Percentiles rank a stretch among this genome's conserved stretches.
These are phyloP conservation scores for Oegoconia quadripuncta DNA, from an alignment of 2,888 invertebrate species.

Conservation along the genomic window DNA sequence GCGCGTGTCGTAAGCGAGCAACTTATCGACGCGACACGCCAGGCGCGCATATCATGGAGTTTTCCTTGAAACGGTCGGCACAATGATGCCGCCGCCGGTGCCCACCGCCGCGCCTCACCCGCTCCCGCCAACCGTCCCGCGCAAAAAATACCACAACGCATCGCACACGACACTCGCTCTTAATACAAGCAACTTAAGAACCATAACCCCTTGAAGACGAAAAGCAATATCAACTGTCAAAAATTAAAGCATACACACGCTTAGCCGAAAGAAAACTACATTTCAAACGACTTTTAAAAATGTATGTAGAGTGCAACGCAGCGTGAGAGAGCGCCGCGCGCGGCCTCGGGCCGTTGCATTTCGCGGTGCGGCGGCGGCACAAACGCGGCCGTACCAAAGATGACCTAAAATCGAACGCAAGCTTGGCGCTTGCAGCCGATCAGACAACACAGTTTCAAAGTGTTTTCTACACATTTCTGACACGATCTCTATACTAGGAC, in stretches of 20 bases:
- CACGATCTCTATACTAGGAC: constrained; percentile 43
- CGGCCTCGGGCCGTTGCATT: constrained; percentile 76
- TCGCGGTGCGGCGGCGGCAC: constrained; percentile 66
- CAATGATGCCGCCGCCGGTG: constrained; percentile 46
- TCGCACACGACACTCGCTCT: constrained; percentile 59
- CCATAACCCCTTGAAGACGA: constrained; percentile 49
- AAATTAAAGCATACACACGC: constrained; percentile 74
- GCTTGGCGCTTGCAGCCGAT: constrained; percentile 49
- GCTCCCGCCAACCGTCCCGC: constrained; percentile 69
- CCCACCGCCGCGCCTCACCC: constrained; percentile 49
- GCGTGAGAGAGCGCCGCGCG: constrained; percentile 59
- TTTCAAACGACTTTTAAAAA: constrained; percentile 65
- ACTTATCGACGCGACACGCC: constrained; percentile 44
- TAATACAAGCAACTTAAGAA: constrained; percentile 49
- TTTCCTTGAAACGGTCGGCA: constrained; percentile 67
- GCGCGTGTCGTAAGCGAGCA: constrained; percentile 19
- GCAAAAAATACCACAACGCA: constrained; percentile 66
- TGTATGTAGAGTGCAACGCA: constrained; percentile 67
- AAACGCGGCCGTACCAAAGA: constrained; percentile 72
- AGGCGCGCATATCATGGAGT: constrained; percentile 46
- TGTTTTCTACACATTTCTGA: constrained; percentile 65
- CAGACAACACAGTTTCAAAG: constrained; percentile 53
- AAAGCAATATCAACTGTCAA: constrained; percentile 78
- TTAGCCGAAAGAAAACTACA: constrained; percentile 69
- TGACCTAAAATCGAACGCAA: constrained; percentile 76